phyloP scores from a whole-genome alignment of 2,888 invertebrate species.

The Melieria omissa region DNA sequence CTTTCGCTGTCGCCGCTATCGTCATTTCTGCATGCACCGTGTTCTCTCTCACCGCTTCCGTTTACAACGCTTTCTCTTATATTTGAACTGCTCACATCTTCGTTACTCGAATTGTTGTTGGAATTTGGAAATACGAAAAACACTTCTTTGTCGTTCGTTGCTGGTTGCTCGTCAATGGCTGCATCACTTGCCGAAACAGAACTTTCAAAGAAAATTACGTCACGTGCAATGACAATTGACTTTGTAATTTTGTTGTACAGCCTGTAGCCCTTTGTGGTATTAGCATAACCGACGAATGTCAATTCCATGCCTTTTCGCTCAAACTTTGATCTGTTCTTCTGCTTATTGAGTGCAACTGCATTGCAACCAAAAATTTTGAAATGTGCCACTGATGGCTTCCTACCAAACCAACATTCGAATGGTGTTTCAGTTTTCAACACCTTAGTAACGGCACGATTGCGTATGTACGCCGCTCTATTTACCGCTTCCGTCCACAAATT shows the following conservation, averaged over 20 bases:
- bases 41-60: not conserved
- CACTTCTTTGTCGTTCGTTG: not conserved
- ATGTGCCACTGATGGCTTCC: conserved; percentile 41
- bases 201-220: conserved; percentile 42
- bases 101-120: conserved; percentile 35
- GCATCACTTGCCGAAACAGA: conserved; percentile 18
- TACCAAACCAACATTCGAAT: conserved; percentile 40
- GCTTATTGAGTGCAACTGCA: not conserved
- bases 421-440: conserved; percentile 38
- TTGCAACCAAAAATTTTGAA: conserved; percentile 13
- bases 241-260: conserved; percentile 33
- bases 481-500: conserved; percentile 42
- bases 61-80: not conserved
- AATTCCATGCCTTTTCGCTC: conserved; percentile 33
- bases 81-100: conserved; percentile 25
- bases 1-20: conserved; percentile 36
- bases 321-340: conserved; percentile 32
- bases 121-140: conserved; percentile 32
- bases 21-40: conserved; percentile 17
- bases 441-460: conserved; percentile 43
- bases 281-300: conserved; percentile 39
- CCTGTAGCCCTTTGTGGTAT: conserved; percentile 40
- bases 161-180: conserved; percentile 31
- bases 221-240: conserved; percentile 37
- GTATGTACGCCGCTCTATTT: conserved; percentile 41